Evolutionary conservation across 2,797 vertebrate genomes (phyloP).

Genomic region (Anabas testudineus): DNA sequence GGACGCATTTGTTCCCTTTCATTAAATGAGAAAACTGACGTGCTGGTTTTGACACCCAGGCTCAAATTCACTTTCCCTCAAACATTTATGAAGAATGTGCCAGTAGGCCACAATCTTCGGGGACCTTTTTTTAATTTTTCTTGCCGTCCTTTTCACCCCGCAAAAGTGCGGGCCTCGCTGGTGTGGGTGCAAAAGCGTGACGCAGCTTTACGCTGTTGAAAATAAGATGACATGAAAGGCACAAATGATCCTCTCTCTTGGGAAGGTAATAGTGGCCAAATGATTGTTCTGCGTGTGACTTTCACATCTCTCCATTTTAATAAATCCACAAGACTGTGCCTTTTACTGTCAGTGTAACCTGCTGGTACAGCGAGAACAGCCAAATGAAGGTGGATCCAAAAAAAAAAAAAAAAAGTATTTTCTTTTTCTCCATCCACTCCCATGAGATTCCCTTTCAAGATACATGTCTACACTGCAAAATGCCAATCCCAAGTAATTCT

Average conservation of each 20-base stretch:
- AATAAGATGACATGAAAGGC: constrained; percentile 46
- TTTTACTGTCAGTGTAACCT: constrained; percentile 59
- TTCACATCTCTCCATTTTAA: constrained; percentile 62
- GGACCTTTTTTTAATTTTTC: constrained; percentile 15
- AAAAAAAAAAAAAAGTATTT: too few species aligned
- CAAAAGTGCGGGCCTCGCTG: not conserved
- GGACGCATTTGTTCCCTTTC: constrained; percentile 18
- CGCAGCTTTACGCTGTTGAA: constrained; percentile 23
- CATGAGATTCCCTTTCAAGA: constrained; percentile 43
- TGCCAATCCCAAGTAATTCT: constrained; percentile 56
- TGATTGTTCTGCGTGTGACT: constrained; percentile 55
- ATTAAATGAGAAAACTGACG: constrained; percentile 40
- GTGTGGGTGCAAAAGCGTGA: constrained; percentile 2
- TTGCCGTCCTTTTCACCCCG: not conserved
- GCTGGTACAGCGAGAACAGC: constrained; percentile 54
- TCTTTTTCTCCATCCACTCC: constrained; percentile 41
- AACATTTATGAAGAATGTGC: constrained; percentile 45
- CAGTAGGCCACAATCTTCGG: not conserved
- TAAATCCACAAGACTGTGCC: constrained; percentile 46
- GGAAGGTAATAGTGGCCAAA: constrained; percentile 48
- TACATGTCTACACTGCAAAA: constrained; percentile 51
- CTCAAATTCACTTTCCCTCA: constrained; percentile 31
- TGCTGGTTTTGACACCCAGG: constrained; percentile 5
- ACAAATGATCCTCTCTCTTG: constrained; percentile 55
- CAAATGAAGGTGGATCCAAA: constrained; percentile 48